These are phyloP conservation scores for Pluvianellus socialis DNA, from an alignment of 2,113 vertebrate genomes.

Conservation along the genomic window DNA sequence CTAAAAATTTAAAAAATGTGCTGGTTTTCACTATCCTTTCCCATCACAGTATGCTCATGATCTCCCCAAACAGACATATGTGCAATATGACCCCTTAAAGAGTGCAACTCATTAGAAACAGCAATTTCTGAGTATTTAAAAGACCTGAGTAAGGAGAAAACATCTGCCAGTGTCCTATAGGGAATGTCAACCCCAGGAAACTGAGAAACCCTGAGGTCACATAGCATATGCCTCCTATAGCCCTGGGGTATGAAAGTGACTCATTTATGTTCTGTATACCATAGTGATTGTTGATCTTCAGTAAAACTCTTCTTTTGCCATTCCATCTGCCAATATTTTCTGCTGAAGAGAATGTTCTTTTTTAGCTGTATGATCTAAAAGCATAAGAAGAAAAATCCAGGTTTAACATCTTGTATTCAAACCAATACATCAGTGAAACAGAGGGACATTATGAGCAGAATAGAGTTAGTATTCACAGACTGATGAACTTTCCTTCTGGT, in stretches of 20 bases:
- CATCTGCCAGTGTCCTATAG: background rate
- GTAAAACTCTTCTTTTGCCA: background rate
- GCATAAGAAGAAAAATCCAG: background rate
- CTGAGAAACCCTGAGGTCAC: background rate
- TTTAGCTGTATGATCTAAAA: background rate
- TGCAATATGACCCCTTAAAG: background rate
- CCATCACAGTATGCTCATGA: background rate
- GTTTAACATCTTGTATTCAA: background rate
- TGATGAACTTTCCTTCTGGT: background rate
- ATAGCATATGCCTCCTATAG: background rate
- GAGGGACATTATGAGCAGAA: background rate
- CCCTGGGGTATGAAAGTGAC: background rate
- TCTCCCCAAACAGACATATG: background rate
- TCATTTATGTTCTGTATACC: background rate
- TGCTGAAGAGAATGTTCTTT: background rate
- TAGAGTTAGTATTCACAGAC: background rate
- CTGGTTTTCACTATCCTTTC: background rate
- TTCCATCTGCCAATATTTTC: constrained; percentile 33
- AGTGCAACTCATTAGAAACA: background rate
- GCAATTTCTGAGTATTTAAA: background rate
- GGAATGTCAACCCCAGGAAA: constrained; percentile 1
- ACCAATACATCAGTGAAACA: background rate
- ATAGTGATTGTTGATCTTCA: constrained; percentile 10
- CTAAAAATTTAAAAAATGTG: background rate
- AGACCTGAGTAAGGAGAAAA: background rate